Evolutionary conservation across 2,113 vertebrate genomes (phyloP).

Genomic region (Lota lota): DNA sequence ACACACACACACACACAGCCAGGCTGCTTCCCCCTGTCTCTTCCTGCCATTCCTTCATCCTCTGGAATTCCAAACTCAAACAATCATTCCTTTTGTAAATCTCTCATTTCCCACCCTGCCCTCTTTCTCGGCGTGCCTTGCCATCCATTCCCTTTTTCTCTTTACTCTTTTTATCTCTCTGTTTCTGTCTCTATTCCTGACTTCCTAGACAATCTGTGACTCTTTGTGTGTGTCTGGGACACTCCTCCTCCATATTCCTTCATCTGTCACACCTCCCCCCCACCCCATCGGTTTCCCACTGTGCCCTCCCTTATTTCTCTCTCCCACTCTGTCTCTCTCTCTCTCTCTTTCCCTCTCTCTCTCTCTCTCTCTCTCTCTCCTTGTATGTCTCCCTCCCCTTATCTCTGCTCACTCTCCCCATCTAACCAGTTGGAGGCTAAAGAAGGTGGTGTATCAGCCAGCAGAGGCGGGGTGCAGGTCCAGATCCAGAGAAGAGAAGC

Average conservation of each 20-base stretch:
- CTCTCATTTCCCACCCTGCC: slow-evolving; percentile 1
- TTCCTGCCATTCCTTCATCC: slow-evolving; percentile 69
- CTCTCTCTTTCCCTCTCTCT: slow-evolving; percentile 28
- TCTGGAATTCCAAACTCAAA: slow-evolving; percentile 27
- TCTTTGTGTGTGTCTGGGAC: too few species aligned
- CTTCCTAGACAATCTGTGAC: too few species aligned
- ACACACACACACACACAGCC: too few species aligned
- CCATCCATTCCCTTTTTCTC: background rate
- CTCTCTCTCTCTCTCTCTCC: slow-evolving; percentile 18
- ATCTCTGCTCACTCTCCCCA: slow-evolving; percentile 18
- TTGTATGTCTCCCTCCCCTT: slow-evolving; percentile 6
- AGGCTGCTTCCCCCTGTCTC: slow-evolving; percentile 46
- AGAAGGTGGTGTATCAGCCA: slow-evolving; percentile 49
- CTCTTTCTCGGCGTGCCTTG: background rate
- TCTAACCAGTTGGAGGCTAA: slow-evolving; percentile 68
- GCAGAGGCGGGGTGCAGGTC: slow-evolving; percentile 58
- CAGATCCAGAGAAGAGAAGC: slow-evolving; percentile 10
- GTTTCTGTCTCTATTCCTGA: background rate
- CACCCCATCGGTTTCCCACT: too few species aligned
- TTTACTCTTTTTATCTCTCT: slow-evolving; percentile 17
- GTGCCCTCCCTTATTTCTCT: background rate
- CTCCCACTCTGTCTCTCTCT: slow-evolving; percentile 5
- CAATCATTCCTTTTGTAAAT: slow-evolving; percentile 33
- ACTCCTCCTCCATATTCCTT: too few species aligned
- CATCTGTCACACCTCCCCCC: background rate